Evolutionary conservation across 2,888 invertebrate species (phyloP), one percentile per base, ranked within the genome.

Genomic region (Tridacna gigas): DNA sequence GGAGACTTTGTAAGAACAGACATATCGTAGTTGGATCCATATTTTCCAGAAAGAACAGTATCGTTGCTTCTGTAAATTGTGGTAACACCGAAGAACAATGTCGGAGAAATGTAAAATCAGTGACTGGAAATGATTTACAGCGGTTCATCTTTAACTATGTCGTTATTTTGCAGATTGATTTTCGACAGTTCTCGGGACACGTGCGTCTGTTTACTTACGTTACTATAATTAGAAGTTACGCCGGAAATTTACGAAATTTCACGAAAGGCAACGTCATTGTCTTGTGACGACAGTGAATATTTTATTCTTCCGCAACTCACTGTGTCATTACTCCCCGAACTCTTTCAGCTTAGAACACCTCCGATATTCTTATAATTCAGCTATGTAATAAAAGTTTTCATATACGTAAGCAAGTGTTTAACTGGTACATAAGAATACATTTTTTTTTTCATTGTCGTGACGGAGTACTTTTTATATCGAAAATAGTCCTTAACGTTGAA

Each of bases 171-270:
- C n/a, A n/a, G n/a, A n/a, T n/a, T n/a, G n/a, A n/a, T n/a, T n/a
- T n/a, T n/a, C n/a, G n/a, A n/a, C n/a, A n/a, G n/a, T n/a, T n/a
- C n/a, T n/a, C 2, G 37, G 11, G 3, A 56, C 56, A 56, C 56
- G 56, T 56, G 56, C 11, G 20, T 56, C 9, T 56, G 20, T 56
- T 73, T 61, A 25, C 13, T 63, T 63, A 22, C 22, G 63, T 63
- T 63, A 25, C 71, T 71, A 71, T 13, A 51, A 71, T 51, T 71
- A 71, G 51, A 71, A 45, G 51, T 71, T 71, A 71, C 71, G 20
- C 13, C 71, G 71, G 26, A 71, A 51, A 13, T n/a, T 22, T 18
- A 71, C 71, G 71, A 25, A 26, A 71, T 20, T 51, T 71, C 4
- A 71, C 71, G 71, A 71, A 51, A 22, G 13, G 18, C 22, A 25